Evolutionary conservation across 1,140 invertebrate species (phyloP).

Genomic region (Anthonomus grandis): DNA sequence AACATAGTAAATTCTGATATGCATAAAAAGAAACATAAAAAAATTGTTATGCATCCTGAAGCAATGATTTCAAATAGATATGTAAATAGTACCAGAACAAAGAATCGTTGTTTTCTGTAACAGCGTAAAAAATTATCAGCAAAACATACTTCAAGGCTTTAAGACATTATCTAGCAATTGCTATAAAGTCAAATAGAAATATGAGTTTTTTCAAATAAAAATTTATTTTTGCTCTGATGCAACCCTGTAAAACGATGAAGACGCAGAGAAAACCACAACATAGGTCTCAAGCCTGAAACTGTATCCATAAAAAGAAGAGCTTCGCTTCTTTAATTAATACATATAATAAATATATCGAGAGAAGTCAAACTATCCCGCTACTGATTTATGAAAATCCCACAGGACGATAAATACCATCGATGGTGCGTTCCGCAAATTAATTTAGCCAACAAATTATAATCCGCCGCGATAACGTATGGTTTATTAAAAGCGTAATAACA

Average conservation of each 20-base stretch:
- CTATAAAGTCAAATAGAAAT: too few species aligned
- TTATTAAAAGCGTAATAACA: conserved; percentile 46
- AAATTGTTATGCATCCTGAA: too few species aligned
- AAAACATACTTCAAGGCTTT: too few species aligned
- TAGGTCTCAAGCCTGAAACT: conserved; percentile 23
- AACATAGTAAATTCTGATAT: too few species aligned
- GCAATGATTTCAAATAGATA: too few species aligned
- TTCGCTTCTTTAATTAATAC: conserved; percentile 29
- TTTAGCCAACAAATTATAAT: conserved; percentile 43
- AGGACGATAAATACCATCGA: conserved; percentile 29
- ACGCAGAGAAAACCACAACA: conserved; percentile 8
- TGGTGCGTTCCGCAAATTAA: conserved; percentile 38
- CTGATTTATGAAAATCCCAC: conserved; percentile 36
- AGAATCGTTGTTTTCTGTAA: too few species aligned
- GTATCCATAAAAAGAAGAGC: conserved; percentile 3
- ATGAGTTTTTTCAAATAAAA: too few species aligned
- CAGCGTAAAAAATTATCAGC: too few species aligned
- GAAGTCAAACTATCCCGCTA: conserved; percentile 13
- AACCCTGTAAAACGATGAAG: conserved; percentile 3
- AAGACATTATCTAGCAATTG: too few species aligned
- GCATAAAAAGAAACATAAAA: too few species aligned
- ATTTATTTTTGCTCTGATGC: too few species aligned
- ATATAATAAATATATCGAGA: conserved; percentile 30
- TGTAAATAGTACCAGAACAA: too few species aligned
- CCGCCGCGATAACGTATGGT: conserved; percentile 38